A percentile compares a stretch with the other conserved stretches of the same genome.
Evolutionary conservation across 1,140 invertebrate species (phyloP).

Genomic region (Neodiprion lecontei): DNA sequence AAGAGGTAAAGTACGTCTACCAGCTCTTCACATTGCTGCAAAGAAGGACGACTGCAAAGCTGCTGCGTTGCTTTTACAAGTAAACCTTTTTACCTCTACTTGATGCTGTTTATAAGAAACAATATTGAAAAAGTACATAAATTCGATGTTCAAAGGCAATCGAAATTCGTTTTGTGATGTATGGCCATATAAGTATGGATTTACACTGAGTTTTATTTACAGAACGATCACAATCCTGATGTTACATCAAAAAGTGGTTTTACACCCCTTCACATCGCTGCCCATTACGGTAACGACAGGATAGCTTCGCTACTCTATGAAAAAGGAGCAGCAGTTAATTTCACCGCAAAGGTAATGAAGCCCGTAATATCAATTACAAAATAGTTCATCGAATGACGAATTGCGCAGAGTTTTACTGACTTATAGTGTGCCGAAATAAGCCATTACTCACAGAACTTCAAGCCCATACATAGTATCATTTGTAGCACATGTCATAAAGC

Average conservation of each 20-base stretch:
- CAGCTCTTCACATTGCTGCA: slow-evolving; percentile 96
- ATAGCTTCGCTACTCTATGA: slow-evolving; percentile 91
- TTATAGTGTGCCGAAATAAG: not conserved
- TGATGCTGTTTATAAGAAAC: not conserved
- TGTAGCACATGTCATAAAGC: too few species aligned
- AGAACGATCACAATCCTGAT: slow-evolving; percentile 95
- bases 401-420: not conserved
- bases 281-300: slow-evolving; percentile 98
- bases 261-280: slow-evolving; percentile 97
- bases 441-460: too few species aligned
- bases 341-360: slow-evolving; percentile 83
- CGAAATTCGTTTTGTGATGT: slow-evolving; percentile 13
- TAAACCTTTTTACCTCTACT: slow-evolving; percentile 42
- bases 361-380: slow-evolving; percentile 48
- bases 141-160: slow-evolving; percentile 23
- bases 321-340: slow-evolving; percentile 95
- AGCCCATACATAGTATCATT: too few species aligned
- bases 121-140: not conserved
- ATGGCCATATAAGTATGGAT: not conserved
- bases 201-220: slow-evolving; percentile 30
- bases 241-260: slow-evolving; percentile 97
- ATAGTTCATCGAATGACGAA: not conserved
- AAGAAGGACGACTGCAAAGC: slow-evolving; percentile 99
- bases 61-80: slow-evolving; percentile 87
- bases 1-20: slow-evolving; percentile 87